These are phyloP conservation scores for Chionoecetes opilio DNA, from an alignment of 1,140 invertebrate species.

Conservation along the genomic window DNA sequence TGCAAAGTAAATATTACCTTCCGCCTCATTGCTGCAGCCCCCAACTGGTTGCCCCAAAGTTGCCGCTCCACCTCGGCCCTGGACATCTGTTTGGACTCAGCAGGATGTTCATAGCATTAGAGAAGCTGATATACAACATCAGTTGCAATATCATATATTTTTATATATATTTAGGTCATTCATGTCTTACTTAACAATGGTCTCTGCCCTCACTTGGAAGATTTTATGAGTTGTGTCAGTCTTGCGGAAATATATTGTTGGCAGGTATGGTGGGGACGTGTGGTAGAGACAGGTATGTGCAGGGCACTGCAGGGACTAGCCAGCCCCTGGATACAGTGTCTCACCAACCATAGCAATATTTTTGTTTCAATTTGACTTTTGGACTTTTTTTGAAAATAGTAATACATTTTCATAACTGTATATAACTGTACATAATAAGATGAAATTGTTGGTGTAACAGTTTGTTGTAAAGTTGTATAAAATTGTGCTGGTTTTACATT, in stretches of 20 bases:
- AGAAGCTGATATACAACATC: neutral
- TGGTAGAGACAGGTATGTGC: too few relatives aligned
- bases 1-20: neutral
- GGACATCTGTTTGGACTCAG: neutral
- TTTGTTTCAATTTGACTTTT: too few relatives aligned
- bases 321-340: too few relatives aligned
- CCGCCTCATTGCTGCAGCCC: neutral
- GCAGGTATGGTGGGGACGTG: neutral
- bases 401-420: too few relatives aligned
- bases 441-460: too few relatives aligned
- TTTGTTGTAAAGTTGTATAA: too few relatives aligned
- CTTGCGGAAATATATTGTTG: neutral
- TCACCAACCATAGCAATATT: too few relatives aligned
- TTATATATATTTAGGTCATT: conserved; percentile 11
- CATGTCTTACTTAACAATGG: conserved; percentile 20
- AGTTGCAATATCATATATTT: conserved; percentile 31
- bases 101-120: conserved; percentile 12
- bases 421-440: too few relatives aligned
- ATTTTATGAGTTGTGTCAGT: conserved; percentile 5
- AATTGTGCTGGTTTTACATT: too few relatives aligned
- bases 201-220: neutral
- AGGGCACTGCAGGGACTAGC: neutral
- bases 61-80: conserved; percentile 5
- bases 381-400: too few relatives aligned
- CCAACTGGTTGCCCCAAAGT: neutral